These are phyloP conservation scores for Acanthochromis polyacanthus DNA, from an alignment of 2,113 vertebrate genomes.

Conservation along the genomic window DNA sequence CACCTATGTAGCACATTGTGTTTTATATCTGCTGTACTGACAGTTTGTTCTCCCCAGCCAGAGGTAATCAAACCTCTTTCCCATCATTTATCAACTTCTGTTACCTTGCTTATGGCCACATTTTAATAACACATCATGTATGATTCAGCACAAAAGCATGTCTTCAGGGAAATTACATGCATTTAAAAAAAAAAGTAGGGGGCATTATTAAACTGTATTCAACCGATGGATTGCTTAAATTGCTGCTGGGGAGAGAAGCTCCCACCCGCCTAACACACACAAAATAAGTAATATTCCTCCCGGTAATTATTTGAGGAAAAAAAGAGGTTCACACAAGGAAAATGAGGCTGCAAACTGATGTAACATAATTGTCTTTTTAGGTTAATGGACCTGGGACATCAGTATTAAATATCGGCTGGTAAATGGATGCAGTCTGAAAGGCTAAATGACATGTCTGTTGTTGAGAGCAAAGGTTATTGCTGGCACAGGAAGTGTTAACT, in stretches of 20 bases:
- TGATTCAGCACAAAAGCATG: constrained; percentile 69
- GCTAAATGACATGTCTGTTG: constrained; percentile 21
- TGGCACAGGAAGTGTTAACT: constrained; percentile 33
- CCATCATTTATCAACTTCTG: constrained; percentile 28
- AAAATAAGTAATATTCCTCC: constrained; percentile 1
- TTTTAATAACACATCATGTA: constrained; percentile 65
- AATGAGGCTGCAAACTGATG: constrained; percentile 57
- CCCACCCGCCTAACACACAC: background rate
- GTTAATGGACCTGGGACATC: constrained; percentile 53
- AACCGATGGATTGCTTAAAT: constrained; percentile 19
- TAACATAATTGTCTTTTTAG: constrained; percentile 54
- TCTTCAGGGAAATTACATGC: constrained; percentile 72
- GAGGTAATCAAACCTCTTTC: constrained; percentile 52
- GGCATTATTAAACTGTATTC: constrained; percentile 38
- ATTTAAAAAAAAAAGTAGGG: constrained; percentile 5
- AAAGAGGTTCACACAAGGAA: constrained; percentile 35
- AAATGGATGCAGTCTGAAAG: constrained; percentile 35
- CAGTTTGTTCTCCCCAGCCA: constrained; percentile 37
- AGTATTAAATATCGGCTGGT: constrained; percentile 26
- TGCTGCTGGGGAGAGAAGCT: constrained; percentile 2
- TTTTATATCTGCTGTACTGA: background rate
- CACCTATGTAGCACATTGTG: background rate
- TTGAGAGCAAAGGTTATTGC: constrained; percentile 8
- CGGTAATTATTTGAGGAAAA: constrained; percentile 60
- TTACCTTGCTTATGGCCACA: constrained; percentile 49